Conservation (phyloP, 2,113 vertebrate genomes). For the Notarius lentiginosus region DNA sequence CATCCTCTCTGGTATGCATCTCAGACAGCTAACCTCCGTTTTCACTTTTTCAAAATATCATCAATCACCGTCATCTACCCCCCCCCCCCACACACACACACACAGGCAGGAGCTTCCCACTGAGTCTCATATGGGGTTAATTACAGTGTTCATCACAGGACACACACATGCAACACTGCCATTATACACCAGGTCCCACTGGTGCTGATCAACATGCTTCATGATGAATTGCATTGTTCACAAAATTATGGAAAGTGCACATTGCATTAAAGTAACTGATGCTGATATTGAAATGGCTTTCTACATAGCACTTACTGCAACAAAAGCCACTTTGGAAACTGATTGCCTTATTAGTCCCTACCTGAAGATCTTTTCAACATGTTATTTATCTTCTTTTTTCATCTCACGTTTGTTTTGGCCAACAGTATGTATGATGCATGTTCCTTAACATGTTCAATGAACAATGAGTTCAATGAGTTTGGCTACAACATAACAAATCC, state of each 20-base stretch:
- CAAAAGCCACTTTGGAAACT: background rate
- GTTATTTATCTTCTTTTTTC: background rate
- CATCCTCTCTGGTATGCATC: slow-evolving; percentile 69
- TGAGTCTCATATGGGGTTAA: slow-evolving; percentile 57
- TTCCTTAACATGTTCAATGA: background rate
- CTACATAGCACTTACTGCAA: background rate
- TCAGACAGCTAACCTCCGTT: slow-evolving; percentile 61
- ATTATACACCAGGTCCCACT: background rate
- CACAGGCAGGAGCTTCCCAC: slow-evolving; percentile 38
- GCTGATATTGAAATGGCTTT: background rate
- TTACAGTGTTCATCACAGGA: slow-evolving; percentile 48
- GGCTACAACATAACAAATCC: background rate
- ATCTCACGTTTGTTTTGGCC: background rate
- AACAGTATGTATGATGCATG: background rate
- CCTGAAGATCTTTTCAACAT: background rate
- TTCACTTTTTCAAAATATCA: slow-evolving; percentile 75
- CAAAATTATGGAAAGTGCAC: background rate
- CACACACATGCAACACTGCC: slow-evolving; percentile 22
- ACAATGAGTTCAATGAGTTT: too few species aligned
- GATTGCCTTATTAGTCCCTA: background rate
- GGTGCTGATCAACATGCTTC: background rate
- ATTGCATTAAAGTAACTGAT: background rate
- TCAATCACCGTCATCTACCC: slow-evolving; percentile 66
- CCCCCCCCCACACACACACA: slow-evolving; percentile 14
- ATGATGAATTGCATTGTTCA: background rate